Percentiles rank a stretch among this genome's conserved stretches.
phyloP scores from a whole-genome alignment of 2,888 invertebrate genomes.

The Megalurothrips usitatus region DNA sequence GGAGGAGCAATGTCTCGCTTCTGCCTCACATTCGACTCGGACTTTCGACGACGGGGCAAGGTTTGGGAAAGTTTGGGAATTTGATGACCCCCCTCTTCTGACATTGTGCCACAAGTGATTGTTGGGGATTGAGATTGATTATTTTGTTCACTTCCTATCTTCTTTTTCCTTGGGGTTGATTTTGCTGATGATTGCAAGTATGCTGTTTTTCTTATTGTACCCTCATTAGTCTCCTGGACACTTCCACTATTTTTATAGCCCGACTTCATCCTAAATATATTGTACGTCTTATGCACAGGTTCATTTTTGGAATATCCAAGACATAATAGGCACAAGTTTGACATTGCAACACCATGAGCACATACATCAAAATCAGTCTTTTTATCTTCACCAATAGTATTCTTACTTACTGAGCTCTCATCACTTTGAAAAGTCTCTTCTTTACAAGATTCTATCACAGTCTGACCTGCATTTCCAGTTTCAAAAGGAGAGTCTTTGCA shows the following conservation, averaged over 20 bases:
- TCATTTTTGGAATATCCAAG: background rate
- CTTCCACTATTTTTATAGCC: background rate
- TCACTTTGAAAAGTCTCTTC: background rate
- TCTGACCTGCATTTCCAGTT: background rate
- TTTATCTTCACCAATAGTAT: background rate
- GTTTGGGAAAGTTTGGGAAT: conserved; percentile 2
- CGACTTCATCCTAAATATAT: background rate
- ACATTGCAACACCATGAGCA: conserved; percentile 10
- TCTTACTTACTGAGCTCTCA: background rate
- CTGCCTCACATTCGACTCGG: background rate
- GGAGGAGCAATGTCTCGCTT: conserved; percentile 52
- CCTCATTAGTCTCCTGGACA: background rate
- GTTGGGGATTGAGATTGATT: too few species aligned
- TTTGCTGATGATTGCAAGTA: background rate
- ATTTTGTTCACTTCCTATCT: too few species aligned
- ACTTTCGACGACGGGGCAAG: background rate
- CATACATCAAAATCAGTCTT: background rate
- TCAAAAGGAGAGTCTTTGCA: background rate
- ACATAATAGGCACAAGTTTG: background rate
- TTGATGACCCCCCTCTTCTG: background rate
- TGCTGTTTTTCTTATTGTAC: background rate
- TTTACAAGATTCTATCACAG: background rate
- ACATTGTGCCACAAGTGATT: too few species aligned
- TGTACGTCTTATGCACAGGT: background rate
- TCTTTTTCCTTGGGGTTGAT: background rate